Evolutionary conservation across 2,113 vertebrate species (phyloP).

Genomic region (Carettochelys insculpta): DNA sequence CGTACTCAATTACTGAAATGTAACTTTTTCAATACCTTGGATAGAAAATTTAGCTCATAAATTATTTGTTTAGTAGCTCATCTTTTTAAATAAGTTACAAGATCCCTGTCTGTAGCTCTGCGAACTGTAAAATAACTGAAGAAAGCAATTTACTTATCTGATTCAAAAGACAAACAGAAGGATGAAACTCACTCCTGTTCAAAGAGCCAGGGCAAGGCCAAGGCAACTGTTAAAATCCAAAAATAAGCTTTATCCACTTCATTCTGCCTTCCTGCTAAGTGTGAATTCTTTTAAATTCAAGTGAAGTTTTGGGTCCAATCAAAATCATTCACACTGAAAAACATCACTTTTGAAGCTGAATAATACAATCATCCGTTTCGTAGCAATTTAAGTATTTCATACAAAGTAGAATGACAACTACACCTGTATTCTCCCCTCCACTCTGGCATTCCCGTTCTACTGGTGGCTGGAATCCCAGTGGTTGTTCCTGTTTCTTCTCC

Average conservation of each 20-base stretch:
- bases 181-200: neutral
- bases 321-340: slow-evolving; percentile 31
- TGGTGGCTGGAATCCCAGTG: neutral
- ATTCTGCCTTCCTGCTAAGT: neutral
- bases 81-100: slow-evolving; percentile 14
- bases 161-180: slow-evolving; percentile 1
- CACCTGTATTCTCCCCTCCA: neutral
- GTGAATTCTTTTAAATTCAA: neutral
- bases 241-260: slow-evolving; percentile 25
- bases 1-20: neutral
- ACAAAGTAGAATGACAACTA: neutral
- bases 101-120: neutral
- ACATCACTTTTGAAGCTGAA: slow-evolving; percentile 19
- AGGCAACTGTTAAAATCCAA: neutral
- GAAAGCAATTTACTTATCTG: neutral
- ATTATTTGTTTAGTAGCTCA: neutral
- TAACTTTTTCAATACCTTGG: neutral
- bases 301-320: neutral
- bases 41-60: neutral
- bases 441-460: neutral
- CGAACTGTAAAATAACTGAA: neutral
- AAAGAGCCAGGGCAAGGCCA: slow-evolving; percentile 26
- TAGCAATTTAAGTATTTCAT: neutral
- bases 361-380: no score
- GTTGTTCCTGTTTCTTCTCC: neutral